Conservation (phyloP, 2,888 invertebrate species). For the Chymomyza fuscimana region DNA sequence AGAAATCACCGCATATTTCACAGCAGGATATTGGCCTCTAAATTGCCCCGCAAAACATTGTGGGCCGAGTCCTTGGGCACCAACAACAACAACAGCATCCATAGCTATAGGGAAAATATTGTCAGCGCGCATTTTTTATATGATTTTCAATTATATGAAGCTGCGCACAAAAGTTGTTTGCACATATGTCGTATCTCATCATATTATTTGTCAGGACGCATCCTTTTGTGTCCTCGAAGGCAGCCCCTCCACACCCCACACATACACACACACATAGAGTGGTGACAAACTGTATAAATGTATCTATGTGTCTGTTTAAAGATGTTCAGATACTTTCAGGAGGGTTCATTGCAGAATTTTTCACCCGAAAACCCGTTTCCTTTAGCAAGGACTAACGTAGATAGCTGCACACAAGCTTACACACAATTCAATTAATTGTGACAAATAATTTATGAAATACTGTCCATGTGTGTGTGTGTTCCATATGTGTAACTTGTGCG, state of each 20-base stretch:
- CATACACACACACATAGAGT: conserved; percentile 38
- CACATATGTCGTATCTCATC: conserved; percentile 80
- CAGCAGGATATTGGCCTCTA: conserved; percentile 79
- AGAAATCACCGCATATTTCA: conserved; percentile 76
- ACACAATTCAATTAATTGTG: conserved; percentile 79
- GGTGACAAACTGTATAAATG: conserved; percentile 61
- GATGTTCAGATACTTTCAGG: conserved; percentile 17
- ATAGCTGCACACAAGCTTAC: conserved; percentile 37
- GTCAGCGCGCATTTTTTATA: conserved; percentile 55
- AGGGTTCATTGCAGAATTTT: conserved; percentile 29
- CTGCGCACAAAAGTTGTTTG: conserved; percentile 77
- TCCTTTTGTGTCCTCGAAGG: conserved; percentile 56
- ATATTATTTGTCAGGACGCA: conserved; percentile 78
- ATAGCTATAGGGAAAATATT: conserved; percentile 39
- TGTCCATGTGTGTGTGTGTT: conserved; percentile 8
- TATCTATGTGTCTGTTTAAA: conserved; percentile 13
- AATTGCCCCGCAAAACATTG: conserved; percentile 75
- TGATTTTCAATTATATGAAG: conserved; percentile 78
- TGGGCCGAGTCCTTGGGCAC: conserved; percentile 19
- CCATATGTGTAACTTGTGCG: not conserved
- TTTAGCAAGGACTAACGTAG: conserved; percentile 9
- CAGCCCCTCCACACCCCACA: conserved; percentile 17
- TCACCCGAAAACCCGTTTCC: conserved; percentile 30
- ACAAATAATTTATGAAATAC: conserved; percentile 76
- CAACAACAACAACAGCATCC: not conserved